These are phyloP conservation scores for Sphenopsis melanotis DNA, from an alignment of 2,797 vertebrate genomes.

Conservation along the genomic window DNA sequence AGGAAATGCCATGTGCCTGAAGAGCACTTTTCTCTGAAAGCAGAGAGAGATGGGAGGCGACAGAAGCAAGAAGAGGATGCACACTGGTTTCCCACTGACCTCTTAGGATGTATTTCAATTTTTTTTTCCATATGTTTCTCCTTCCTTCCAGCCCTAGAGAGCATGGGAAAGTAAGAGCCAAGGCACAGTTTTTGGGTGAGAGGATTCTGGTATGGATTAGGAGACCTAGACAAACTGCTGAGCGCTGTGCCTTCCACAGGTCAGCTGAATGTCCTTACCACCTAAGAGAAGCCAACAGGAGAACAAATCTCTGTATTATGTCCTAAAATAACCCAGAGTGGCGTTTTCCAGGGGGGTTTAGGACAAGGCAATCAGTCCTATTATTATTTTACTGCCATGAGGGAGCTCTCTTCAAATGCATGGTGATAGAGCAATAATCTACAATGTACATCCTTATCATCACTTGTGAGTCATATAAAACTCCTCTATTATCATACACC, in stretches of 20 bases:
- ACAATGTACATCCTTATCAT: conserved; percentile 8
- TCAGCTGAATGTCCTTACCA: neutral
- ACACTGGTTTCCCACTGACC: neutral
- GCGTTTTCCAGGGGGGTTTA: neutral
- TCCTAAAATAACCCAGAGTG: neutral
- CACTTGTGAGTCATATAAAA: conserved; percentile 15
- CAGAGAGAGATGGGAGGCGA: neutral
- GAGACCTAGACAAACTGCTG: neutral
- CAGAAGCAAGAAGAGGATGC: neutral
- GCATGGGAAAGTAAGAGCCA: neutral
- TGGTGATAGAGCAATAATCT: conserved; percentile 26
- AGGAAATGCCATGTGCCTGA: neutral
- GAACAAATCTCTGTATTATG: neutral
- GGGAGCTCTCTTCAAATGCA: neutral
- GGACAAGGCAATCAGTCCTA: neutral
- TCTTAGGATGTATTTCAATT: neutral
- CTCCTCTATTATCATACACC: neutral
- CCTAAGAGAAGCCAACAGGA: neutral
- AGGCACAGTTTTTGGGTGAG: neutral
- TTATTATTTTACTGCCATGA: conserved; percentile 18
- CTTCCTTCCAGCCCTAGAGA: neutral
- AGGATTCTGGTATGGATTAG: neutral
- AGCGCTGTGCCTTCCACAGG: neutral
- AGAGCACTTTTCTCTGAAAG: neutral
- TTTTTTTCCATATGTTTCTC: neutral